Conservation (phyloP, 1,140 invertebrate species). For the Drosophila punjabiensis region DNA sequence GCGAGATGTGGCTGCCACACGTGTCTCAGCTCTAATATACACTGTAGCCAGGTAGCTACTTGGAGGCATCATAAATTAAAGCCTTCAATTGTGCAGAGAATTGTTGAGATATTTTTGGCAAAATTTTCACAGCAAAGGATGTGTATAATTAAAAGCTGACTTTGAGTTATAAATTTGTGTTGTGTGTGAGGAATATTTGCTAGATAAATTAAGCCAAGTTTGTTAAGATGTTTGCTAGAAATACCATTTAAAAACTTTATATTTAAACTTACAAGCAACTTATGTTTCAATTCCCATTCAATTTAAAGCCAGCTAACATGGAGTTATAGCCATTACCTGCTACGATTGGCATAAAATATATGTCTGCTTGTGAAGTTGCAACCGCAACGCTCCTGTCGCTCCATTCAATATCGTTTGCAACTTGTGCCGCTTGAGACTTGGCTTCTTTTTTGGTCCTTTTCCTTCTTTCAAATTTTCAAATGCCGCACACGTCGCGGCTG, state of each 20-base stretch:
- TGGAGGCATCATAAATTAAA: not conserved
- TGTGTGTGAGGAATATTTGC: not conserved
- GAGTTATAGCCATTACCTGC: constrained; percentile 12
- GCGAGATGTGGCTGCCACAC: constrained; percentile 34
- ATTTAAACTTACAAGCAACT: no score
- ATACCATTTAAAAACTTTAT: no score
- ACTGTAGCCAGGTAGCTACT: not conserved
- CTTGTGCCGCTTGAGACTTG: constrained; percentile 72
- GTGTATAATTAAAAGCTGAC: not conserved
- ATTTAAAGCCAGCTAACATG: not conserved
- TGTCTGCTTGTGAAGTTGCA: constrained; percentile 1
- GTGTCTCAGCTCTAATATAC: constrained; percentile 31
- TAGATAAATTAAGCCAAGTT: not conserved
- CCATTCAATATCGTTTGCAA: constrained; percentile 62
- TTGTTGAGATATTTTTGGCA: not conserved
- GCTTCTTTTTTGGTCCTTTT: not conserved
- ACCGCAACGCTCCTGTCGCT: constrained; percentile 25
- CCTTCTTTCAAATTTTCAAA: constrained; percentile 46
- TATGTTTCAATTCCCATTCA: not conserved
- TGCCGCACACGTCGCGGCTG: constrained; percentile 70
- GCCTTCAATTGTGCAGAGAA: not conserved
- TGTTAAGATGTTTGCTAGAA: not conserved
- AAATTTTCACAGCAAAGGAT: not conserved
- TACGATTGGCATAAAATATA: constrained; percentile 14
- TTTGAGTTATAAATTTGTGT: not conserved